Conservation (phyloP, 2,797 vertebrate genomes). For the Syngnathus acus region DNA sequence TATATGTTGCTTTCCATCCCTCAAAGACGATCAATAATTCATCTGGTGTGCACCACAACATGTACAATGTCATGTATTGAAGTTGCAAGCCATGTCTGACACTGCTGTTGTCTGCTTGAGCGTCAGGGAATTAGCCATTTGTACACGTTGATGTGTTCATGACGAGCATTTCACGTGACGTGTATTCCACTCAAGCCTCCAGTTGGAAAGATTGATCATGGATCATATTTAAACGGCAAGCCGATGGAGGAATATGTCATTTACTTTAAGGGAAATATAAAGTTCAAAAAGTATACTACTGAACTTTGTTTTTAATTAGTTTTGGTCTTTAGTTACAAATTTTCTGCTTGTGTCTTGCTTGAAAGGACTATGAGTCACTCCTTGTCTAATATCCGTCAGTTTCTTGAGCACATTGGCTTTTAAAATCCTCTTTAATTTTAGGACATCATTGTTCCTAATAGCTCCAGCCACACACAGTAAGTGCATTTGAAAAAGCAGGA, state of each 20-base stretch:
- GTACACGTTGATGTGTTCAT: too few relatives aligned
- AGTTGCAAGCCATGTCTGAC: neutral
- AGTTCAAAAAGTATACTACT: too few relatives aligned
- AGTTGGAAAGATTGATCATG: too few relatives aligned
- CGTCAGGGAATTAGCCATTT: too few relatives aligned
- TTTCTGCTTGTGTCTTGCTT: too few relatives aligned
- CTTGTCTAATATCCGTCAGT: neutral
- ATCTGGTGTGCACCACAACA: slow-evolving; percentile 28
- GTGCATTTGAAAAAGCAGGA: neutral
- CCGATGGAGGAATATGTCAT: too few relatives aligned
- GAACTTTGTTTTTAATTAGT: too few relatives aligned
- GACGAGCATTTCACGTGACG: too few relatives aligned
- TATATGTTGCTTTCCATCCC: slow-evolving; percentile 55
- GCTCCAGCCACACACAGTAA: neutral
- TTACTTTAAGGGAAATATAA: too few relatives aligned
- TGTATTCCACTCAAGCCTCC: too few relatives aligned
- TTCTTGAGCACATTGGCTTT: neutral
- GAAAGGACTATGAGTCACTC: neutral
- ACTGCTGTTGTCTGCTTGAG: too few relatives aligned
- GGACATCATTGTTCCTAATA: neutral
- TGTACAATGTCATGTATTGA: neutral
- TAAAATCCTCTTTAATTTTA: neutral
- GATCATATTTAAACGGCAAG: too few relatives aligned
- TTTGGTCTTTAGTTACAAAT: neutral
- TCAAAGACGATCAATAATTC: slow-evolving; percentile 63